A percentile compares a stretch with the other conserved stretches of the same genome.
Conservation (phyloP, 1,140 invertebrate genomes). For the Pseudachorutes palmiensis region DNA sequence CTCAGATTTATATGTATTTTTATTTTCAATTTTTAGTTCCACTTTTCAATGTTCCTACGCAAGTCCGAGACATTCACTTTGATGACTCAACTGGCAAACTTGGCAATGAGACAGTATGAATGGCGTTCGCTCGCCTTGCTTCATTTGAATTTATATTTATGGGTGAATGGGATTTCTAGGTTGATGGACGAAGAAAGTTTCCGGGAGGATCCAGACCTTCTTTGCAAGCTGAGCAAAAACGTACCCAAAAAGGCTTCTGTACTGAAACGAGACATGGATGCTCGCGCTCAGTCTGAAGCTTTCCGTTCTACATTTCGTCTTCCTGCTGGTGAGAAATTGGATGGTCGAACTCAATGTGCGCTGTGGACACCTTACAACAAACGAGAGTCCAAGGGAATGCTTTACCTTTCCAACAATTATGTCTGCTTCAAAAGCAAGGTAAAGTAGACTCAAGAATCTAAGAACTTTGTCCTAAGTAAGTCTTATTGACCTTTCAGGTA, state of each 20-base stretch:
- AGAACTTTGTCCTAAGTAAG: no score
- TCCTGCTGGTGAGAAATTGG: constrained; percentile 78
- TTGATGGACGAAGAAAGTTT: constrained; percentile 80
- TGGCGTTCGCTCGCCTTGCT: neutral
- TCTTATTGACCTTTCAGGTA: no score
- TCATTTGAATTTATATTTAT: neutral
- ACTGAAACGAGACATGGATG: constrained; percentile 88
- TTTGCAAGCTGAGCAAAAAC: constrained; percentile 74
- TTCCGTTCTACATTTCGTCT: constrained; percentile 77
- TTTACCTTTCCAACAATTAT: constrained; percentile 90
- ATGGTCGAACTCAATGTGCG: constrained; percentile 77
- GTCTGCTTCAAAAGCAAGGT: constrained; percentile 93
- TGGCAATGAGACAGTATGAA: constrained; percentile 83
- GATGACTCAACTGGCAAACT: constrained; percentile 91
- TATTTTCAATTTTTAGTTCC: constrained; percentile 56
- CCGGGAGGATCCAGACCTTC: constrained; percentile 70
- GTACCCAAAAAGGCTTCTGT: constrained; percentile 78
- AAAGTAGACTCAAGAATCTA: no score
- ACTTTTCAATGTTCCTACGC: constrained; percentile 83
- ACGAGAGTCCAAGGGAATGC: constrained; percentile 72
- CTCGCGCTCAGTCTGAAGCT: constrained; percentile 74
- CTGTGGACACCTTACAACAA: constrained; percentile 95
- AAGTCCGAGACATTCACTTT: constrained; percentile 80
- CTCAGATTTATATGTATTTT: neutral
- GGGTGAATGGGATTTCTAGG: constrained; percentile 42